Base-by-base conservation (phyloP, 2,888 invertebrate genomes). In the Bellardia pandia region DNA sequence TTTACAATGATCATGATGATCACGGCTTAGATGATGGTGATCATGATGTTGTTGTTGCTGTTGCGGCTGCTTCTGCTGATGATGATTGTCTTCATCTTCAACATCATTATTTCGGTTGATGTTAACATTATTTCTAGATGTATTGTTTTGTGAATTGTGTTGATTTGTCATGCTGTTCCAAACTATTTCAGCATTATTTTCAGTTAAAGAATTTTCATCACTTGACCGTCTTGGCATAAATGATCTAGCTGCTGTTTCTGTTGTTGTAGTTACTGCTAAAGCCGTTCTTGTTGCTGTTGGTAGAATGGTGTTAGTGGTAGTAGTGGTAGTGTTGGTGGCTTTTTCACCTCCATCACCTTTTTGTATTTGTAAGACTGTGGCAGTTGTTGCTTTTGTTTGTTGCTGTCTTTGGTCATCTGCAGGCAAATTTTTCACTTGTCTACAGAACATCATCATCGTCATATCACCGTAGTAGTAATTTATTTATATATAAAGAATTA, bases 161-260 rank as follows among this genome's bases (percentile, higher is more conserved):
- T 88, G 88, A 89, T 89, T 89, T 90, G 86, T 89, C 89, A 89
- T 90, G 89, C 89, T 89, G 88, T 85, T 87, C 81, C 85, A 74
- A 85, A 82, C 74, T 77, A 78, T 85, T 84, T 85, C 68, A 62
- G 68, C 79, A 79, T 78, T 83, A 76, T 86, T 83, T 83, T 79
- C 45, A 86, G 45, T 62, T 78, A 81, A 86, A 66, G 85, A 75
- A 87, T 87, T 74, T 85, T 87, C 87, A 87, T 77, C 85, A 85
- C 81, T 87, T 82, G 77, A 86, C 58, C 64, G 76, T 75, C 79
- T 79, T 66, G 72, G 68, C 86, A 80, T 68, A 80, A 83, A 62
- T 75, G 68, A 68, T 74, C 77, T 86, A 88, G 74, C 86, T 81
- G 82, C 71, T 72, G 79, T 79, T 56, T 66, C 56, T 74, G 53